Conservation (phyloP, 2,797 vertebrate species). For the Sternarchorhynchus goeldii region DNA sequence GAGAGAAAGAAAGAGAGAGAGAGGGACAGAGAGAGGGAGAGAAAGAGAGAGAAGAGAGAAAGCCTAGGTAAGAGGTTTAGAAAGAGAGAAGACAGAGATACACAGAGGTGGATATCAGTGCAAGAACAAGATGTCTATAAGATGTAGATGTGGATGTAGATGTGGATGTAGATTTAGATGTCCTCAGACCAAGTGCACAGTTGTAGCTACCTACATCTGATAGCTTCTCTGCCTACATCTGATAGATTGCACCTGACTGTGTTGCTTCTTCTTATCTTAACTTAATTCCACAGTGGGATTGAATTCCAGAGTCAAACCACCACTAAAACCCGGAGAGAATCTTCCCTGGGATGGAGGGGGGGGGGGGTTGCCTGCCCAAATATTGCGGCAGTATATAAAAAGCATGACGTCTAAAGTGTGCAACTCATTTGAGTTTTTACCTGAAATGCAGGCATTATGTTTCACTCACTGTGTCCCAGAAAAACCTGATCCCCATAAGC, state of each 20-base stretch:
- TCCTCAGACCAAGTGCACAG: neutral
- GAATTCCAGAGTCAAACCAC: neutral
- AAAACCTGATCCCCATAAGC: neutral
- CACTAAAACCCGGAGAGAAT: neutral
- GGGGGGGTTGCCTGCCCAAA: neutral
- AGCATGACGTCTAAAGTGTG: neutral
- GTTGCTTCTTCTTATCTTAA: too few relatives aligned
- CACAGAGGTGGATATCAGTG: neutral
- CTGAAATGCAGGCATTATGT: neutral
- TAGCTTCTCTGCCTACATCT: neutral
- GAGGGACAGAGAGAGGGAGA: neutral
- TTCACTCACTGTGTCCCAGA: neutral
- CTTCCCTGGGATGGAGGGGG: neutral
- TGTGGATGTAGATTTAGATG: neutral
- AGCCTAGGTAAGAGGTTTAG: neutral
- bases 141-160: too few relatives aligned
- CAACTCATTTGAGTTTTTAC: neutral
- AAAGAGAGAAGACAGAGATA: neutral
- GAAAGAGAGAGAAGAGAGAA: neutral
- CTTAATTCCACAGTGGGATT: neutral
- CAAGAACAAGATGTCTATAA: too few relatives aligned
- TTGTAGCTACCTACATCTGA: neutral
- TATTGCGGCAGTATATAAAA: neutral
- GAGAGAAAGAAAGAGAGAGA: conserved; percentile 14
- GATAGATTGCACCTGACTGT: neutral